Base-by-base conservation (phyloP, 2,797 vertebrate species). In the Phrynocephalus vlangalii region DNA sequence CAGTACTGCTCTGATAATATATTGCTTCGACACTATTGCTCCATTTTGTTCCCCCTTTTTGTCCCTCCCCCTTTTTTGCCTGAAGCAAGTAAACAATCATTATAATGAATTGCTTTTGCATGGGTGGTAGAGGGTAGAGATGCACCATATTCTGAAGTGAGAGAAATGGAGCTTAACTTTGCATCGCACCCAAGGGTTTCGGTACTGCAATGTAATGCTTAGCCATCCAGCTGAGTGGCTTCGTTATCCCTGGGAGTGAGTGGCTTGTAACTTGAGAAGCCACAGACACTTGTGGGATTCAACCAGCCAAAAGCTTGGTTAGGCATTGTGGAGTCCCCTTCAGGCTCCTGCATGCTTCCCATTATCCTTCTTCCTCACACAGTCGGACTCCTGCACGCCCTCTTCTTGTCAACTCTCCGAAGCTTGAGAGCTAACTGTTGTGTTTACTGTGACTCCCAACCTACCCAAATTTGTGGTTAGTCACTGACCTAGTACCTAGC, bases 51-150 rank as follows among this genome's bases (percentile, higher is more conserved):
- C 52, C 20, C 56, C 78, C 13, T 76, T 52, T 15, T 77, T 70
- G 5, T 6, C 70, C 33, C 70, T 24, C 60, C 0, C 0, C 26
- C 89, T 67, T 48, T 15, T 1, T 84, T 90, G 93, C 5, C 38
- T 88, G 1, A 44, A 82, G 70, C 73, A 75, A 90, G 44, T 77
- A 93, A 87, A 77, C 72, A 85, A 26, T 73, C 3, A 52, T 90
- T 86, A 3, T 71, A 50, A 8, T 87, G 20, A 56, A 63, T 82
- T 38, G 0, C 60, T 0, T 67, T 83, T 79, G 71, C 3, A 83
- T 72, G 68, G 28, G 67, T 72, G 52, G 28, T 66, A 56, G 73
- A 83, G 73, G 63, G 73, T 83, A 8, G 13, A 24, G 7, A 67
- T 67, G 30, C 44, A 79, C 82, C 75, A 3, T 76, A 89, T 77